Conservation (phyloP, 2,888 invertebrate genomes). For the Drosophila macrospina region DNA sequence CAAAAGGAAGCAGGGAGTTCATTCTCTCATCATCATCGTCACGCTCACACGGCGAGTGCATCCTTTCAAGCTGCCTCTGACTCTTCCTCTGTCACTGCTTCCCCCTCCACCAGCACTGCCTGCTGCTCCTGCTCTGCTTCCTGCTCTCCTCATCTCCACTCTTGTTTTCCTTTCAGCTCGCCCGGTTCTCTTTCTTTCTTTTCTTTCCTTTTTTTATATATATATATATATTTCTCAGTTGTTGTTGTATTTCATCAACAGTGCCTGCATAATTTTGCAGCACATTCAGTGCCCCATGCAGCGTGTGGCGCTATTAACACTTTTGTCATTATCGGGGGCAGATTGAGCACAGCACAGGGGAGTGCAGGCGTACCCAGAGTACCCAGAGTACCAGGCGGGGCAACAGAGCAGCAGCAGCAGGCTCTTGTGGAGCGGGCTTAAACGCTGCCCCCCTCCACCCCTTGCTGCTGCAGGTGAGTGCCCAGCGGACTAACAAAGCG, state of each 20-base stretch:
- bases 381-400: too few relatives aligned
- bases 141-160: slow-evolving; percentile 23
- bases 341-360: slow-evolving; percentile 22
- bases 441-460: slow-evolving; percentile 1
- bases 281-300: slow-evolving; percentile 66
- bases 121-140: too few relatives aligned
- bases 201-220: not conserved
- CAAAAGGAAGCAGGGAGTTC: slow-evolving; percentile 2
- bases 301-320: slow-evolving; percentile 80
- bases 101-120: too few relatives aligned
- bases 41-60: slow-evolving; percentile 15
- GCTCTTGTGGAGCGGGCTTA: slow-evolving; percentile 2
- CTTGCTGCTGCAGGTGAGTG: slow-evolving; percentile 28
- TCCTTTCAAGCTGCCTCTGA: slow-evolving; percentile 10
- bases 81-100: not conserved
- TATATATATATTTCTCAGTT: slow-evolving; percentile 13
- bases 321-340: slow-evolving; percentile 76
- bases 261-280: slow-evolving; percentile 76
- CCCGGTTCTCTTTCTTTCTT: slow-evolving; percentile 5
- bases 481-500: slow-evolving; percentile 3
- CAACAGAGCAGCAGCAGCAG: not conserved
- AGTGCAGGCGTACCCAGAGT: too few relatives aligned
- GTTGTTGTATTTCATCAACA: slow-evolving; percentile 71
- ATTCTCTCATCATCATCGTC: slow-evolving; percentile 10
- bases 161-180: slow-evolving; percentile 13